A percentile compares a stretch with the other conserved stretches of the same genome.
Conservation (phyloP, 2,113 vertebrate genomes). For the Carassius auratus region DNA sequence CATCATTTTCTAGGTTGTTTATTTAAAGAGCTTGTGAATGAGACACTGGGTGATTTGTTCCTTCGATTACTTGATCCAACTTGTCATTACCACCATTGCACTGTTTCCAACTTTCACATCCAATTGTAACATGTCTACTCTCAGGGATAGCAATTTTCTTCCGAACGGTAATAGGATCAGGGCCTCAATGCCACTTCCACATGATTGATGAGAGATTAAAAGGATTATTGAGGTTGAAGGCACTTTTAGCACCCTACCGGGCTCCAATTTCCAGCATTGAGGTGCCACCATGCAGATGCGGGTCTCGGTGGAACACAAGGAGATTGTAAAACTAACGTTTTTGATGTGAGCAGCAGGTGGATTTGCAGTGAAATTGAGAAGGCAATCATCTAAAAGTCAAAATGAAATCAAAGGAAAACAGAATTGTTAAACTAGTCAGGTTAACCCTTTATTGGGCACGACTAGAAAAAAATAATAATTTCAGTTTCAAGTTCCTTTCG, state of each 20-base stretch:
- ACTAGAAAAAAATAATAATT: background rate
- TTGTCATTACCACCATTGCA: slow-evolving; percentile 63
- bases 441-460: slow-evolving; percentile 6
- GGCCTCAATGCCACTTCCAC: slow-evolving; percentile 67
- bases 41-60: slow-evolving; percentile 59
- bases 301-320: slow-evolving; percentile 60
- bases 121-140: slow-evolving; percentile 66
- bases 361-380: slow-evolving; percentile 58
- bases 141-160: slow-evolving; percentile 65
- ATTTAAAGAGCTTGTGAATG: slow-evolving; percentile 63
- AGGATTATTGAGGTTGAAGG: slow-evolving; percentile 78
- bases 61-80: slow-evolving; percentile 61
- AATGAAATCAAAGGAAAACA: slow-evolving; percentile 35
- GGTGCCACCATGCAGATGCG: slow-evolving; percentile 73
- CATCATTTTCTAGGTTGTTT: slow-evolving; percentile 62
- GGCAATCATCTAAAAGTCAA: slow-evolving; percentile 65
- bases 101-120: slow-evolving; percentile 64
- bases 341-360: slow-evolving; percentile 46
- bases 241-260: slow-evolving; percentile 75
- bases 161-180: slow-evolving; percentile 74
- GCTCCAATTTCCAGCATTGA: slow-evolving; percentile 70
- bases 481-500: background rate
- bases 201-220: slow-evolving; percentile 84
- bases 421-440: background rate
- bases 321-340: slow-evolving; percentile 58